These are phyloP conservation scores for Puffinus mauretanicus DNA, from an alignment of 2,113 vertebrate genomes.

Conservation along the genomic window DNA sequence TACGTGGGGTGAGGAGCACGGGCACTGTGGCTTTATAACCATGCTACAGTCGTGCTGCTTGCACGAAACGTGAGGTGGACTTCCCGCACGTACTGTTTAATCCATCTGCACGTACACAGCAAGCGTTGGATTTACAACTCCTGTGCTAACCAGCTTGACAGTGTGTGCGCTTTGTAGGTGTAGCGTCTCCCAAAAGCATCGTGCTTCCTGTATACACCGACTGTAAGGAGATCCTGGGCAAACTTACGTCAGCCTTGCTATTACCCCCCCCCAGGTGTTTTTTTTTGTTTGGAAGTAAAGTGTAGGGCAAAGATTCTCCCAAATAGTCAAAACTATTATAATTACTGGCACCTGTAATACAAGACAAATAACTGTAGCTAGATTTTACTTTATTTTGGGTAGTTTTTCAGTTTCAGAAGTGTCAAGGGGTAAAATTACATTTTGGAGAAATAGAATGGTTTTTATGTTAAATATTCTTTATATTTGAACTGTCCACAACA, in stretches of 20 bases:
- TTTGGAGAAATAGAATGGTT: not conserved
- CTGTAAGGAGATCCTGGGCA: not conserved
- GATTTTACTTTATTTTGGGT: not conserved
- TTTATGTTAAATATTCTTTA: not conserved
- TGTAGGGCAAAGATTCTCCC: not conserved
- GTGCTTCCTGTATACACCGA: fast-evolving
- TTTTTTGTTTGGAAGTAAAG: not conserved
- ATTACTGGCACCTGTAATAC: not conserved
- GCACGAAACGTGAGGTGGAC: not conserved
- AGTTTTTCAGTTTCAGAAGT: not conserved
- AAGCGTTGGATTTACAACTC: not conserved
- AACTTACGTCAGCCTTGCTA: not conserved
- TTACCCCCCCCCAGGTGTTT: not conserved
- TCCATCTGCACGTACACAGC: no score
- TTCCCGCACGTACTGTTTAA: not conserved
- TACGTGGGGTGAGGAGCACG: fast-evolving
- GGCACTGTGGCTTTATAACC: not conserved
- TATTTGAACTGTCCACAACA: not conserved
- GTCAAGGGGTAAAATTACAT: not conserved
- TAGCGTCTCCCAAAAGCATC: not conserved
- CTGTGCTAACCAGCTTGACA: not conserved
- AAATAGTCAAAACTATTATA: not conserved
- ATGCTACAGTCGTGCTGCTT: not conserved
- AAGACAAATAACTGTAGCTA: not conserved
- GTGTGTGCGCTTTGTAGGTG: not conserved